Conservation (phyloP, 1,140 invertebrate species). For the Drosophila ananassae region DNA sequence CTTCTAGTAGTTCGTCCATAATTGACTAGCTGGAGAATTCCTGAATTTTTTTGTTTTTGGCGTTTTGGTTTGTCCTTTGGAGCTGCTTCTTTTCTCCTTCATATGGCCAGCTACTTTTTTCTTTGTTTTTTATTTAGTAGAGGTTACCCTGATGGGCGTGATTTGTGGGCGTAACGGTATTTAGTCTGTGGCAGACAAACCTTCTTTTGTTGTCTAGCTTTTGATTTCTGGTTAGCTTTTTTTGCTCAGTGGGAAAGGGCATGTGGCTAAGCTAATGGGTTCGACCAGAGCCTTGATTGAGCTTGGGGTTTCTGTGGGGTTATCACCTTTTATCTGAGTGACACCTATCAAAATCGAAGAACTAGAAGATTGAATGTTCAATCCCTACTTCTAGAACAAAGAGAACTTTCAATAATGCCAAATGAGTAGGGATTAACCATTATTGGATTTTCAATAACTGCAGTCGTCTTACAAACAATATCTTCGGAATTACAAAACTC, state of each 20-base stretch:
- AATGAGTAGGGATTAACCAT: background rate
- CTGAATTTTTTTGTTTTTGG: slow-evolving; percentile 59
- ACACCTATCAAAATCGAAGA: slow-evolving; percentile 2
- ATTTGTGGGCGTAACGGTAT: slow-evolving; percentile 78
- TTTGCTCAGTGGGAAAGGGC: slow-evolving; percentile 44
- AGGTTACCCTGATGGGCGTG: slow-evolving; percentile 68
- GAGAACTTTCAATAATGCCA: background rate
- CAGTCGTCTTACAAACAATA: background rate
- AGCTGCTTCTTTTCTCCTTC: slow-evolving; percentile 10
- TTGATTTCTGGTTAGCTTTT: slow-evolving; percentile 55
- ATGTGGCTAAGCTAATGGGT: slow-evolving; percentile 66
- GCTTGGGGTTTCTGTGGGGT: background rate
- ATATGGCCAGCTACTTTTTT: slow-evolving; percentile 11
- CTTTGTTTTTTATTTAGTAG: slow-evolving; percentile 19
- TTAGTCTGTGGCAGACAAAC: slow-evolving; percentile 56
- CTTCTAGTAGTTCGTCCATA: slow-evolving; percentile 49
- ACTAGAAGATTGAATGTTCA: background rate
- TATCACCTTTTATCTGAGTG: slow-evolving; percentile 7
- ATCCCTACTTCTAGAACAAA: too few species aligned
- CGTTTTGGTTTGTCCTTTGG: slow-evolving; percentile 38
- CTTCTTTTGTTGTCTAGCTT: slow-evolving; percentile 76
- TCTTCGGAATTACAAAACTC: background rate
- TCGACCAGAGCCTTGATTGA: slow-evolving; percentile 26
- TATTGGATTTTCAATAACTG: background rate
- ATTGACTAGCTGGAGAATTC: slow-evolving; percentile 80